Evolutionary conservation across 2,888 invertebrate species (phyloP).

Genomic region (Gymnocheta viridis): DNA sequence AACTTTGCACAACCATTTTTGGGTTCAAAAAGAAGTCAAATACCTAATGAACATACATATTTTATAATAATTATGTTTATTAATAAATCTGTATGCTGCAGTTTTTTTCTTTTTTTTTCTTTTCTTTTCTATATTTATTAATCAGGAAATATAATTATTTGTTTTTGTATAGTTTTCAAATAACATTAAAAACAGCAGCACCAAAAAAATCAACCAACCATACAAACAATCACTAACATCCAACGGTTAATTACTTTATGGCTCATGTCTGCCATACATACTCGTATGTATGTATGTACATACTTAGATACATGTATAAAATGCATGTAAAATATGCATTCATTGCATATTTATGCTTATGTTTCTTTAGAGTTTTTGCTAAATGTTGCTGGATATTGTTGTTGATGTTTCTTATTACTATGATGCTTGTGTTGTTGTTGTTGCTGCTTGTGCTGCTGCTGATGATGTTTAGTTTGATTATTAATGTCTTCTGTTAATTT

Average conservation of each 20-base stretch:
- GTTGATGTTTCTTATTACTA: conserved; percentile 15
- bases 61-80: too few species aligned
- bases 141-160: conserved; percentile 56
- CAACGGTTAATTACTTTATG: conserved; percentile 48
- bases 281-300: too few species aligned
- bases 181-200: conserved; percentile 36
- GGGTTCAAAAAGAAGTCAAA: too few species aligned
- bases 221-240: conserved; percentile 39
- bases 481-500: conserved; percentile 49
- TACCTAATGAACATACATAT: too few species aligned
- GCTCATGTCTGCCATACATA: conserved; percentile 31
- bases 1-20: neutral
- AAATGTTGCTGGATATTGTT: conserved; percentile 24
- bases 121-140: conserved; percentile 18
- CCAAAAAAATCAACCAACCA: conserved; percentile 39
- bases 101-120: neutral
- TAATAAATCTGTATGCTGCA: conserved; percentile 7
- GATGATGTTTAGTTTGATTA: conserved; percentile 23
- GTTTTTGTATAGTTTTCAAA: conserved; percentile 7
- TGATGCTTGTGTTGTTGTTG: conserved; percentile 2
- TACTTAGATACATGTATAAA: neutral
- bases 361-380: neutral
- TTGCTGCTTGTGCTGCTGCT: conserved; percentile 10
- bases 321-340: too few species aligned
- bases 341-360: neutral